Base-by-base conservation (phyloP, 2,888 invertebrate species). In the Iphiclides podalirius region DNA sequence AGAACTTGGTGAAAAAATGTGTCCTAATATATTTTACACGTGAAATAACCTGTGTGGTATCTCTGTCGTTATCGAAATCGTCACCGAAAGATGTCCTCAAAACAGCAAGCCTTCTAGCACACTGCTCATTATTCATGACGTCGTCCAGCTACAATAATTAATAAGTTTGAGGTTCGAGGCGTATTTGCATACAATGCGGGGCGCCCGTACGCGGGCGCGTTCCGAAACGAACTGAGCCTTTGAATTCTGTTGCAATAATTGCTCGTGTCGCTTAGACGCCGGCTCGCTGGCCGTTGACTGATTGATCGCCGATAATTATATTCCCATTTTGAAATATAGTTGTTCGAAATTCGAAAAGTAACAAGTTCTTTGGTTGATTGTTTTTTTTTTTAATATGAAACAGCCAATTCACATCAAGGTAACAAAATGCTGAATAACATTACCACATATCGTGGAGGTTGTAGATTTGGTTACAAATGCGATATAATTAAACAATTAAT, bases 121-220 rank as follows among this genome's bases (percentile, higher is more conserved):
- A 39, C 33, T 47, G 34, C 14, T 46, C 34, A 43, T 52, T 47
- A 52, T 52, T 50, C 49, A 54, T 2, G 23, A 20, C 47, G 50
- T 23, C 35, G 50, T 9, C 31, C 13, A 12, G n/a, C 67, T 71
- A 78, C 78, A 82, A 84, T 86, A 84, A 87, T 87, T 86, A 85
- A 84, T 86, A 85, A 86, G 80, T 83, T 85, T 79, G 75, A 81
- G 75, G 75, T 70, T 75, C 65, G 64, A 64, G n/a, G 58, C 52
- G 62, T 56, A 86, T 87, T 86, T 75, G 73, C 84, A 87, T 86
- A 86, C 87, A 87, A 87, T 86, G 72, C 70, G 36, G 61, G 56
- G 58, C 62, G 67, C 61, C 64, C 57, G 72, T 68, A 76, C 75
- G 74, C 74, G 73, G 66, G 61, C 62, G 70, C 56, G 66, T 72